phyloP scores from a whole-genome alignment of 2,797 vertebrate genomes.

The Rousettus madagascariensis region DNA sequence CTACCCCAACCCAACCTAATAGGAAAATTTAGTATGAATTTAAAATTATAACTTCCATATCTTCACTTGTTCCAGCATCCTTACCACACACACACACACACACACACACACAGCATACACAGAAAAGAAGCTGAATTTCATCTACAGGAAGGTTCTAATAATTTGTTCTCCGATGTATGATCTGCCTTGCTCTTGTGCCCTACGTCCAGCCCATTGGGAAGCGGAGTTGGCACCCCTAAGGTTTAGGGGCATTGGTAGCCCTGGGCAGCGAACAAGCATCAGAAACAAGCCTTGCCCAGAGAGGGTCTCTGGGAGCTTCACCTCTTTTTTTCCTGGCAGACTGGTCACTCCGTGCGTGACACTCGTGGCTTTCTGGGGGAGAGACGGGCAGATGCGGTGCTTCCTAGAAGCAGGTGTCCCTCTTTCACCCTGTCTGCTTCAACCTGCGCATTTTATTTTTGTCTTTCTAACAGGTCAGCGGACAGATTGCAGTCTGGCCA shows the following conservation, averaged over 20 bases:
- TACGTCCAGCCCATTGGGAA: neutral
- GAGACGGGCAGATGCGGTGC: neutral
- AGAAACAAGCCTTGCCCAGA: conserved; percentile 21
- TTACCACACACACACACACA: neutral
- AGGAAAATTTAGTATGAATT: neutral
- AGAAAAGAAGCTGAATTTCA: neutral
- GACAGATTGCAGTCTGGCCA: conserved; percentile 95
- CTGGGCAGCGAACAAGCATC: conserved; percentile 34
- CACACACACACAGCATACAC: neutral
- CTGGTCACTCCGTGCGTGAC: neutral
- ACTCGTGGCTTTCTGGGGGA: neutral
- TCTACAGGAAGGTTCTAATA: neutral
- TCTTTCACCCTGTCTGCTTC: neutral
- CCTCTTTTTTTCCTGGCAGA: neutral
- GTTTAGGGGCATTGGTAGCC: neutral
- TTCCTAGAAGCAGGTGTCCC: neutral
- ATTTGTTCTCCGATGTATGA: neutral
- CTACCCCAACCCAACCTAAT: neutral
- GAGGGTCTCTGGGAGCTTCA: neutral
- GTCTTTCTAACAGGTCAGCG: conserved; percentile 91
- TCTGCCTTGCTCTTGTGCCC: neutral
- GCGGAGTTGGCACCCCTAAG: neutral
- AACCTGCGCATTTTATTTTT: conserved; percentile 55
- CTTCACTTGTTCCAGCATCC: neutral
- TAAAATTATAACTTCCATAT: neutral